Evolutionary conservation across 2,888 invertebrate species (phyloP), one percentile per base, ranked within the genome.

Genomic region (Nomada fucata): DNA sequence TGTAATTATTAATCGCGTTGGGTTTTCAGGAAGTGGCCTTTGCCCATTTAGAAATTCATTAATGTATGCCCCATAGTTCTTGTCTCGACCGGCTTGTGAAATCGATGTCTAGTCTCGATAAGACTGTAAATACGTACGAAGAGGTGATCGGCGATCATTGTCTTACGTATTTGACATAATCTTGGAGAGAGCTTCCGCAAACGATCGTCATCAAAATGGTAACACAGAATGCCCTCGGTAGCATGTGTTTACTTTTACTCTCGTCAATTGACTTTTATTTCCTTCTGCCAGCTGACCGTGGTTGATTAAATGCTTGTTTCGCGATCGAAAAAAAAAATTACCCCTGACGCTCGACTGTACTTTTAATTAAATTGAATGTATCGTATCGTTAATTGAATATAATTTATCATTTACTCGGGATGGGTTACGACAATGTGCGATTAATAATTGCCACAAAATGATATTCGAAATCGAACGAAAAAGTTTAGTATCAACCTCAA

Each of bases 31-130:
- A 26, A n/a, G 29, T n/a, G 23, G 61, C 20, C n/a, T 74, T 59
- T 18, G 9, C 23, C 15, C n/a, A 18, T 50, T 69, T 76, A 20
- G 29, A 75, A 69, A 59, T 52, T 47, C 68, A 29, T 68, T 26
- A 68, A 71, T 59, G 15, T 65, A 59, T 20, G 20, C 4, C 65
- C 0, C 11, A 47, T 50, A n/a, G 23, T 36, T 36, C 7, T 36
- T 36, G 36, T 36, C 36, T 36, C 7, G 23, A 72, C 44, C 42
- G 36, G 50, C 47, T 61, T 53, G 50, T 26, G 23, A 63, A 50
- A 15, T 7, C 29, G 60, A 57, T 65, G 4, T 55, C 15, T 20
- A 13, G 10, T 23, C 10, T 26, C 36, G 78, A 78, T 69, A 65
- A 53, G 20, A 73, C 57, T 44, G 4, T 23, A 44, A 42, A 15